Conservation (phyloP, 2,113 vertebrate genomes). For the Poicephalus meyeri region DNA sequence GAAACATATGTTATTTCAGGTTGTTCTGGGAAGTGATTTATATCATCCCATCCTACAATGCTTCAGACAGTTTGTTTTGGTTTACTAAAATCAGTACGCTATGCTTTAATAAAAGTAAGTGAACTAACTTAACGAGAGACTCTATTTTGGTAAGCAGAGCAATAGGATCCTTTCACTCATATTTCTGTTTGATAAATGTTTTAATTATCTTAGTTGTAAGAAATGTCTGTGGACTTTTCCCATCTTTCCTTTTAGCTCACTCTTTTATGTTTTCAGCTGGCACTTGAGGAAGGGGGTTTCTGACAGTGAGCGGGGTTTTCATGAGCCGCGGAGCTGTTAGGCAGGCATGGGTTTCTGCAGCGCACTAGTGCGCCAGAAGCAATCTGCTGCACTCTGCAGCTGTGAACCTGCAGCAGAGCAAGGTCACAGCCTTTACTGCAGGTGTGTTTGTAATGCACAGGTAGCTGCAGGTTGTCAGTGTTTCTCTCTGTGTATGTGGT, state of each 20-base stretch:
- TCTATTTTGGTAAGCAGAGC: not conserved
- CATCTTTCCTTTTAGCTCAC: not conserved
- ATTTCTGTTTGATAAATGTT: not conserved
- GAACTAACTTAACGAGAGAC: not conserved
- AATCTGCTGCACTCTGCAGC: not conserved
- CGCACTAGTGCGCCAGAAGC: too few relatives aligned
- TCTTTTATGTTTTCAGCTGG: not conserved
- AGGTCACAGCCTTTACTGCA: not conserved
- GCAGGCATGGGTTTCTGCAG: not conserved
- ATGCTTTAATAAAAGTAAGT: not conserved
- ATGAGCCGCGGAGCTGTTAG: not conserved
- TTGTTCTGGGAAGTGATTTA: not conserved
- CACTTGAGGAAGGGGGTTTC: not conserved
- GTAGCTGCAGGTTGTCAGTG: not conserved
- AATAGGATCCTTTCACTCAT: not conserved
- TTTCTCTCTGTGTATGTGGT: not conserved
- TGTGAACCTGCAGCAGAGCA: not conserved
- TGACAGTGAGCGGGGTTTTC: rapidly evolving
- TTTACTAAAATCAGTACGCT: not conserved
- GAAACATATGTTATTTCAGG: not conserved
- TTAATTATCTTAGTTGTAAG: not conserved
- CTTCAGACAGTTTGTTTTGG: not conserved
- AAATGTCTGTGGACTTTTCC: not conserved
- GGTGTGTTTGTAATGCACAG: too few relatives aligned
- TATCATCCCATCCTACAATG: not conserved